Conservation (phyloP, 2,797 vertebrate genomes). For the Melanogrammus aeglefinus region DNA sequence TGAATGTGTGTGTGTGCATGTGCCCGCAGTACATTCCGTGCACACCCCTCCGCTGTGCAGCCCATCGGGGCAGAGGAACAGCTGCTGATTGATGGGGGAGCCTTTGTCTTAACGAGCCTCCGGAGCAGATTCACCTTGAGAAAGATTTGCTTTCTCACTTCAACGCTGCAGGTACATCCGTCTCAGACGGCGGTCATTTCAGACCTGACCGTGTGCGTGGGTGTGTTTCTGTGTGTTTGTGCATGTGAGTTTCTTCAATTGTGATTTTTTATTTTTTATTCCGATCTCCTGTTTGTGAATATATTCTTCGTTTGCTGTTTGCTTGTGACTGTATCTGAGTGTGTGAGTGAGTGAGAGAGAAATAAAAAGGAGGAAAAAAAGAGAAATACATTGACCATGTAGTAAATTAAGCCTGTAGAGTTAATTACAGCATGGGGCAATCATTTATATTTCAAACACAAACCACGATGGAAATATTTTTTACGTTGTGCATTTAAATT, state of each 20-base stretch:
- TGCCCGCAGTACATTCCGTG: constrained; percentile 2
- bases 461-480: background rate
- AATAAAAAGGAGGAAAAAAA: background rate
- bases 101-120: constrained; percentile 63
- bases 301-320: background rate
- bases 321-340: background rate
- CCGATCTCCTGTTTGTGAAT: background rate
- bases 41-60: constrained; percentile 17
- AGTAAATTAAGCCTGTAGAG: background rate
- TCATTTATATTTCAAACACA: background rate
- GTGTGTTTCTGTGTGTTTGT: background rate
- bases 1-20: constrained; percentile 21
- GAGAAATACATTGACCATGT: background rate
- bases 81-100: constrained; percentile 57
- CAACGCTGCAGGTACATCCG: constrained; percentile 33
- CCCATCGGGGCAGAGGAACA: constrained; percentile 36
- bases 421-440: background rate
- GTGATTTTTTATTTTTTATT: background rate
- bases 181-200: constrained; percentile 31
- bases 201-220: background rate
- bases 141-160: constrained; percentile 50
- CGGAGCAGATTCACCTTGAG: constrained; percentile 63
- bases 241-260: background rate
- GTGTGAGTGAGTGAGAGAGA: constrained; percentile 8
- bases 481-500: background rate